Base-by-base conservation (phyloP, 2,888 invertebrate species). In the Metalampra italica region DNA sequence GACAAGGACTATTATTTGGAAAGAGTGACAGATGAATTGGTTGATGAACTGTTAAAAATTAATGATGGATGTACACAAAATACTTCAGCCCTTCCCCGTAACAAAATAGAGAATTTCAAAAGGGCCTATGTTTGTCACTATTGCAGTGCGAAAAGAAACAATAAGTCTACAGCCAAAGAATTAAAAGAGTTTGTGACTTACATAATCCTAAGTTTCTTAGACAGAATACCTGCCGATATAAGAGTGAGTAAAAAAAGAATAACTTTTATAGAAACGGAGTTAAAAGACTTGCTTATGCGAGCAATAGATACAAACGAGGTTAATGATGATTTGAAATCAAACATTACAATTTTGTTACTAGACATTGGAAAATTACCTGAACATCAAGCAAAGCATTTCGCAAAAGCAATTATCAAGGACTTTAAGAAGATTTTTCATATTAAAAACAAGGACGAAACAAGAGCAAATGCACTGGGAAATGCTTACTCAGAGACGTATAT, bases 301-400 rank as follows among this genome's bases (percentile, higher is more conserved):
- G 43, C 39, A 5, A 22, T 44, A 9, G 40, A 41, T 8, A 9
- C 7, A 12, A 41, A 34, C 12, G n/a, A 11, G 37, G 3, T 12
- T 9, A 47, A n/a, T 29, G 38, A 43, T n/a, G 37, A 47, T 12
- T 15, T 49, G 3, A 45, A 43, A 40, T 22, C 29, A 32, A 43
- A 47, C 5, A 42, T 47, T 11, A 34, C 1, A 13, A 13, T 34
- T 29, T 9, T 49, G 9, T 41, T 54, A 11, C 38, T 49, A 43
- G 37, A 40, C 36, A 13, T 55, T 36, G 53, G 51, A 5, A 46
- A 53, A 13, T 30, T 55, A 22, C 37, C 53, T 11, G 40, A 39
- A 13, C 41, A 47, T 39, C 49, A 53, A 45, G 51, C 55, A 8
- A 43, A 47, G 12, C 44, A 51, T 38, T 47, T 51, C 29, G 45